Conservation (phyloP, 2,888 invertebrate genomes). For the Drepanosiphum platanoidis region DNA sequence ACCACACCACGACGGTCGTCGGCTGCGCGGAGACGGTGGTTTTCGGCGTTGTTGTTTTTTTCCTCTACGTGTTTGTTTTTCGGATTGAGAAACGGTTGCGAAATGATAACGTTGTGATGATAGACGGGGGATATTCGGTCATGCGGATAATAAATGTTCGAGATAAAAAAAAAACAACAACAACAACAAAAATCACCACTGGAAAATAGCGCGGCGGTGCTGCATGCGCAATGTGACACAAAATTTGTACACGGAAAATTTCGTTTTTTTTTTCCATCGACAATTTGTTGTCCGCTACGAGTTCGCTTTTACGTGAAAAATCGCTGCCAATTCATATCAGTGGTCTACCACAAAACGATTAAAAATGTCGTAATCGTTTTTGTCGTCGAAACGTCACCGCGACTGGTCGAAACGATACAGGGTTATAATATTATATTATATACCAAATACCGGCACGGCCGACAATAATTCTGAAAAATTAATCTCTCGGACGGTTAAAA, state of each 20-base stretch:
- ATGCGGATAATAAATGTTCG: neutral
- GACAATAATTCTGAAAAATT: no score
- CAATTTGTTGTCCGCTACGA: constrained; percentile 31
- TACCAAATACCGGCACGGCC: no score
- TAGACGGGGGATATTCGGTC: neutral
- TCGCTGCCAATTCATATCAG: no score
- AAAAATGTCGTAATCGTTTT: no score
- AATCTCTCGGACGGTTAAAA: no score
- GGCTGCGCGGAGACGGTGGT: neutral
- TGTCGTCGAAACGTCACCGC: no score
- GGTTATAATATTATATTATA: no score
- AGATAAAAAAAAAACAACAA: neutral
- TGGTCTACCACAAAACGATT: no score
- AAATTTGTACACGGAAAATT: neutral
- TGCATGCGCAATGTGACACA: neutral
- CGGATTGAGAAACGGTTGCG: constrained; percentile 14
- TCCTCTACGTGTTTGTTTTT: neutral
- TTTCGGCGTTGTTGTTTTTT: neutral
- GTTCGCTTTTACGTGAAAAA: neutral
- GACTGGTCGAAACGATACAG: no score
- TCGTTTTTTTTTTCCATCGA: constrained; percentile 36
- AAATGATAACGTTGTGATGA: neutral
- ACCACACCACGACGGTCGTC: no score
- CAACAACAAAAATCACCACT: neutral
- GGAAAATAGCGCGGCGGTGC: neutral